These are phyloP conservation scores for Eupelmus urozonus DNA, from an alignment of 2,888 invertebrate species.

Conservation along the genomic window DNA sequence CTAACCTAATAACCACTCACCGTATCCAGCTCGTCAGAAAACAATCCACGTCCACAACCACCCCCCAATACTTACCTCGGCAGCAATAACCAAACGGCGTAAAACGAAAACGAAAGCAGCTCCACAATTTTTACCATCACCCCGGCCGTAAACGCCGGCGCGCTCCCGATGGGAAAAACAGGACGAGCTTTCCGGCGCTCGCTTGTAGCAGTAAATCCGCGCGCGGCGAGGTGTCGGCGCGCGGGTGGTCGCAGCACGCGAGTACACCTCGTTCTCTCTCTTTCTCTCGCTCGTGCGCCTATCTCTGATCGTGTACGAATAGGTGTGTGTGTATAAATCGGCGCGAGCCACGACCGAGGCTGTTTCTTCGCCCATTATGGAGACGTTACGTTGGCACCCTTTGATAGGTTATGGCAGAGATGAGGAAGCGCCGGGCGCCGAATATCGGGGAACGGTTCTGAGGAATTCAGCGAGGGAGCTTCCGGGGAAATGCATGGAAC, in stretches of 20 bases:
- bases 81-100: not conserved
- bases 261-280: slow-evolving; percentile 66
- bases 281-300: slow-evolving; percentile 62
- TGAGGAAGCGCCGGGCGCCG: not conserved
- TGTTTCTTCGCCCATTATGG: slow-evolving; percentile 72
- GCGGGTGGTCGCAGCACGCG: slow-evolving; percentile 62
- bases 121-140: too few relatives aligned
- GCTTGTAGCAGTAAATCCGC: slow-evolving; percentile 65
- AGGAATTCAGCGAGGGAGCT: too few relatives aligned
- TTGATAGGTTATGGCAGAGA: slow-evolving; percentile 33
- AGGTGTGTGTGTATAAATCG: slow-evolving; percentile 73
- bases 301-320: slow-evolving; percentile 70
- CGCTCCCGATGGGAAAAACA: too few relatives aligned
- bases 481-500: too few relatives aligned
- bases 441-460: too few relatives aligned
- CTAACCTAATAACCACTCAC: too few relatives aligned
- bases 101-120: not conserved
- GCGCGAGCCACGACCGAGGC: too few relatives aligned
- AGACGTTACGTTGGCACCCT: slow-evolving; percentile 73
- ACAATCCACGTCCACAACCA: too few relatives aligned
- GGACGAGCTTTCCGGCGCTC: too few relatives aligned
- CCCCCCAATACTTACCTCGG: too few relatives aligned
- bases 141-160: too few relatives aligned
- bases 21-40: too few relatives aligned
- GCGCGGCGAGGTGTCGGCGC: slow-evolving; percentile 59